Evolutionary conservation across 1,140 invertebrate species (phyloP), one percentile per base, ranked within the genome.

Genomic region (Mya arenaria): DNA sequence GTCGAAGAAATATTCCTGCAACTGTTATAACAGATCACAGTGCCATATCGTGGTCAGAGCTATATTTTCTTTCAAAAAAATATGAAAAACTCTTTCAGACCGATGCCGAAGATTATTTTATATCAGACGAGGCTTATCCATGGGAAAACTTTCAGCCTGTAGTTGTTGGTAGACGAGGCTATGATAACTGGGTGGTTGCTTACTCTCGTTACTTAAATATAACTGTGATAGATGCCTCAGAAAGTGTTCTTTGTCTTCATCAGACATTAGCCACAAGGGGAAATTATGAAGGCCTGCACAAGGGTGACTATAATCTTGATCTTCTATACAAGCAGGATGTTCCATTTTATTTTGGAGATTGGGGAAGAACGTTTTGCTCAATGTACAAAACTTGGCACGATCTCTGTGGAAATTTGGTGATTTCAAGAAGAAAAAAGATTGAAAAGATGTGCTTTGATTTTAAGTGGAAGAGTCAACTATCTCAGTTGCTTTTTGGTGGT

Each of bases 71-170:
- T 13, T 83, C 86, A 1, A 69, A 63, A 23, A 66, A 17, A 13
- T 55, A 72, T 13, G 89, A 86, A 0, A 79, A 62, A 8, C 65
- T 88, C 0, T 89, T 88, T 55, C 69, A 82, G 28, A 65, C 80
- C n/a, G 72, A 87, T 77, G 86, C 89, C 19, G 86, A 87, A 36
- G 89, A 90, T 63, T 89, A 86, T 68, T 90, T 90, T 66, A 84
- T 90, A 5, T 87, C 87, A 25, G 65, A 84, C 52, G 56, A 37
- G 36, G 41, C n/a, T 37, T 90, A 84, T 84, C 87, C 87, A 6
- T 90, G 88, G 89, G 41, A 86, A 8, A 55, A 15, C n/a, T 71
- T 89, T 32, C 84, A 86, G 32, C 86, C 85, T 8, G 78, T 90
- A 17, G 89, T 86, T 30, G 84, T 90, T 32, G 89, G 89, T n/a